Evolutionary conservation across 2,797 vertebrate genomes (phyloP).

Genomic region (Micromesistius poutassou): DNA sequence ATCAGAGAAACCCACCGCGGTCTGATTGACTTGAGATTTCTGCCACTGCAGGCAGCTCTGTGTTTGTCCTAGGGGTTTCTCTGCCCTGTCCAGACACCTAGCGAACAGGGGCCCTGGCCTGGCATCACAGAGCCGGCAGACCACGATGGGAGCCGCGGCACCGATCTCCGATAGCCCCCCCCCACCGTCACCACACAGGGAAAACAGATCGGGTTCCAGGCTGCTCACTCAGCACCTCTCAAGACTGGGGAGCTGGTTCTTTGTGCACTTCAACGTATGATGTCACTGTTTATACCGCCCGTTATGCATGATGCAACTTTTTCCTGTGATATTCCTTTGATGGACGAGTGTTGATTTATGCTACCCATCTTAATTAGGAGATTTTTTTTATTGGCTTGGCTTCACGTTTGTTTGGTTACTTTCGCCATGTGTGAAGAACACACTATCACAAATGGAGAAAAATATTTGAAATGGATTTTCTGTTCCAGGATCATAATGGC

Average conservation of each 20-base stretch:
- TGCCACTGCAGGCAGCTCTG: conserved; percentile 15
- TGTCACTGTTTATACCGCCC: background rate
- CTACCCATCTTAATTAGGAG: too few species aligned
- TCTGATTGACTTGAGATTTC: background rate
- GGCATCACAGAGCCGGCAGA: conserved; percentile 43
- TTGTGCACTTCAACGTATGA: conserved; percentile 2
- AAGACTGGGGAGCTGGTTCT: conserved; percentile 5
- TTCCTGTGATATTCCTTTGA: too few species aligned
- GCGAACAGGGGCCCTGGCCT: conserved; percentile 32
- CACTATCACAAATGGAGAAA: too few species aligned
- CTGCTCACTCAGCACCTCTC: conserved; percentile 24
- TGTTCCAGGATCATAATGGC: too few species aligned
- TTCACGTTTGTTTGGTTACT: background rate
- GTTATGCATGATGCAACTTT: background rate
- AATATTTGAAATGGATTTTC: too few species aligned
- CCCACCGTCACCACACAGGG: conserved; percentile 24
- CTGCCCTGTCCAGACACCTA: conserved; percentile 19
- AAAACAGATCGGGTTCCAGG: conserved; percentile 40
- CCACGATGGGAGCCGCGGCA: background rate
- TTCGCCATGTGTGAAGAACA: background rate
- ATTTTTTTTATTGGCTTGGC: too few species aligned
- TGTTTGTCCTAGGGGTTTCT: conserved; percentile 25
- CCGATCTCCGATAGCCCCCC: conserved; percentile 27
- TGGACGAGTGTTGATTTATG: too few species aligned
- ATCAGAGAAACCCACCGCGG: background rate